Evolutionary conservation across 2,797 vertebrate genomes (phyloP).

Genomic region (Amphiprion clarkii): DNA sequence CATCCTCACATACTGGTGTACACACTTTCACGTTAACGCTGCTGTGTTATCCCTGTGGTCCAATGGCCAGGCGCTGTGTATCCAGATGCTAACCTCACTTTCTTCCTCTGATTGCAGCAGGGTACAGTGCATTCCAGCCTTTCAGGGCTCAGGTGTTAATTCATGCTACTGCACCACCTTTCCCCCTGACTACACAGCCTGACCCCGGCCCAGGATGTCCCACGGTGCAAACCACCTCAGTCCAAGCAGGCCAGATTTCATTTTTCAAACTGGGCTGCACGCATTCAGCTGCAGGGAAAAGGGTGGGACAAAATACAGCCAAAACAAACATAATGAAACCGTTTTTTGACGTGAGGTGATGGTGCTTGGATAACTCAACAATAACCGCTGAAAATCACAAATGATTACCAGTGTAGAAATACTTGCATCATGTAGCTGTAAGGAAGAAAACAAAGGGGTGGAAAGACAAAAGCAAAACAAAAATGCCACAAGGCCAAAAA

Average conservation of each 20-base stretch:
- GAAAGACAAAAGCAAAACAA: slow-evolving; percentile 34
- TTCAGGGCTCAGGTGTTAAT: slow-evolving; percentile 81
- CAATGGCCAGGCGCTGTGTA: slow-evolving; percentile 69
- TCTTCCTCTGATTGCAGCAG: slow-evolving; percentile 49
- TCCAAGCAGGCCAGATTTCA: slow-evolving; percentile 15
- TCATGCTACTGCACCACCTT: slow-evolving; percentile 77
- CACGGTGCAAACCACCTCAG: slow-evolving; percentile 30
- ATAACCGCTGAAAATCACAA: slow-evolving; percentile 31
- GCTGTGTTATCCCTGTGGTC: slow-evolving; percentile 57
- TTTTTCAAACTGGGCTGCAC: slow-evolving; percentile 23
- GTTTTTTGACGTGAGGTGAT: slow-evolving; percentile 32
- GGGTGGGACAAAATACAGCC: not conserved
- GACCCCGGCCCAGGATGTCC: slow-evolving; percentile 62
- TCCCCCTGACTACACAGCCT: slow-evolving; percentile 66
- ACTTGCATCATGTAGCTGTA: slow-evolving; percentile 53
- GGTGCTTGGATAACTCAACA: slow-evolving; percentile 27
- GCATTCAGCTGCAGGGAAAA: slow-evolving; percentile 1
- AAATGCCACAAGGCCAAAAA: not conserved
- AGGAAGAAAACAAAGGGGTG: slow-evolving; percentile 40
- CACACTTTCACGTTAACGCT: slow-evolving; percentile 12
- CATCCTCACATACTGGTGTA: slow-evolving; percentile 10
- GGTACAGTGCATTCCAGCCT: slow-evolving; percentile 51
- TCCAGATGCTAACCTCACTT: slow-evolving; percentile 75
- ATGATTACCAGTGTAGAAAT: slow-evolving; percentile 57
- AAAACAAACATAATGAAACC: slow-evolving; percentile 20